Evolutionary conservation across 2,113 vertebrate species (phyloP).

Genomic region (Speoplatyrhinus poulsoni): DNA sequence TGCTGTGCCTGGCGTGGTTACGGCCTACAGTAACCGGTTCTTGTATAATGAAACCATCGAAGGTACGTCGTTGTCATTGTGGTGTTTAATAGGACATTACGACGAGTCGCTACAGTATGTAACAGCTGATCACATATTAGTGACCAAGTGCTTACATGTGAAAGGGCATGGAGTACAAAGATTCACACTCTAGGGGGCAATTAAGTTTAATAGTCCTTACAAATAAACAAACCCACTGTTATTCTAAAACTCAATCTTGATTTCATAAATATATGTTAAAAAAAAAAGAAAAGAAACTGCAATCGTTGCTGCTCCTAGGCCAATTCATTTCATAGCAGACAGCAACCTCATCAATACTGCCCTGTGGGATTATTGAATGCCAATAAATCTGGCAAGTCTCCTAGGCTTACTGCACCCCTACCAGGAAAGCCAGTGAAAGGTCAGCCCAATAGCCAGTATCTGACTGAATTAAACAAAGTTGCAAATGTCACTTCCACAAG

Average conservation of each 20-base stretch:
- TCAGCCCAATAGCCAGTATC: constrained; percentile 70
- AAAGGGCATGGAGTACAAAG: no score
- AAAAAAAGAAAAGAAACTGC: constrained; percentile 19
- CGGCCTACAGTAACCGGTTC: no score
- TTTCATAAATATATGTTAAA: constrained; percentile 49
- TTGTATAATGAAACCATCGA: no score
- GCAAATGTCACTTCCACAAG: constrained; percentile 74
- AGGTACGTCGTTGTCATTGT: no score
- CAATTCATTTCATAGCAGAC: constrained; percentile 61
- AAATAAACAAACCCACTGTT: constrained; percentile 2
- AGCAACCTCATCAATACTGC: constrained; percentile 68
- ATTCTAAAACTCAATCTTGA: constrained; percentile 43
- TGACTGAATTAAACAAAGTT: constrained; percentile 76
- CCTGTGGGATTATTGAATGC: constrained; percentile 69
- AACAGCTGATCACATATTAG: no score
- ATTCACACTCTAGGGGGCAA: no score
- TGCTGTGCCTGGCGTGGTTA: no score
- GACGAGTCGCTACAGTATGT: no score
- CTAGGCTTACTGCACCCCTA: constrained; percentile 58
- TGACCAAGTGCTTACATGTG: no score
- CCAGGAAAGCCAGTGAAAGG: constrained; percentile 66
- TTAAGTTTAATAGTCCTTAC: no score
- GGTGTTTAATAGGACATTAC: no score
- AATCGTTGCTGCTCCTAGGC: constrained; percentile 36
- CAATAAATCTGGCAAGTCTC: constrained; percentile 57